Conservation (phyloP, 2,888 invertebrate genomes). For the Cephus pygmeus region DNA sequence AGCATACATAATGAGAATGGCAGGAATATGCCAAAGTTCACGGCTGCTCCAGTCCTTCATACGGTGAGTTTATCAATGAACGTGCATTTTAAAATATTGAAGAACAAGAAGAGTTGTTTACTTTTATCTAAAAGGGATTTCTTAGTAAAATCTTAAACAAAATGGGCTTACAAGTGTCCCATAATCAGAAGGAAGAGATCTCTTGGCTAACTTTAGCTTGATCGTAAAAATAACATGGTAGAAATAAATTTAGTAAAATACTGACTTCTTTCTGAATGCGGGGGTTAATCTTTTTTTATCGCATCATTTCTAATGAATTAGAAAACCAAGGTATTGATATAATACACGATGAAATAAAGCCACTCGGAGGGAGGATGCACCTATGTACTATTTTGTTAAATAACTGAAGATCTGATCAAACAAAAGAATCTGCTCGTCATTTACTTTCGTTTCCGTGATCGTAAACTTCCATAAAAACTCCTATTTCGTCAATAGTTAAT, state of each 20-base stretch:
- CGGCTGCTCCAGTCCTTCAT: constrained; percentile 58
- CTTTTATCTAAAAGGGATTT: neutral
- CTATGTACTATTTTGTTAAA: neutral
- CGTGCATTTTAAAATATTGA: neutral
- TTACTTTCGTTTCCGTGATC: neutral
- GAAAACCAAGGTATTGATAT: neutral
- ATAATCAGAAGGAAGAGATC: neutral
- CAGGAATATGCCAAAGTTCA: constrained; percentile 56
- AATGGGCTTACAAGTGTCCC: neutral
- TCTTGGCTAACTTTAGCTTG: neutral
- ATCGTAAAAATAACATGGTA: neutral
- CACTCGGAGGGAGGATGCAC: neutral
- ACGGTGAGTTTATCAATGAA: constrained; percentile 46
- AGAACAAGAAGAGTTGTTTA: neutral
- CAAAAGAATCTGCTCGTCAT: neutral
- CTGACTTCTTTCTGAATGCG: neutral
- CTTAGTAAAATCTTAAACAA: neutral
- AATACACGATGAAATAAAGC: neutral
- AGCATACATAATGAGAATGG: constrained; percentile 58
- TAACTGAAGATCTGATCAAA: neutral
- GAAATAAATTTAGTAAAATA: neutral
- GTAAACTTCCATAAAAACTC: neutral
- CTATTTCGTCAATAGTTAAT: neutral
- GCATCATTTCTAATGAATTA: neutral
- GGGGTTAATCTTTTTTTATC: neutral